Evolutionary conservation across 2,113 vertebrate genomes (phyloP).

Genomic region (Polypterus bichir): DNA sequence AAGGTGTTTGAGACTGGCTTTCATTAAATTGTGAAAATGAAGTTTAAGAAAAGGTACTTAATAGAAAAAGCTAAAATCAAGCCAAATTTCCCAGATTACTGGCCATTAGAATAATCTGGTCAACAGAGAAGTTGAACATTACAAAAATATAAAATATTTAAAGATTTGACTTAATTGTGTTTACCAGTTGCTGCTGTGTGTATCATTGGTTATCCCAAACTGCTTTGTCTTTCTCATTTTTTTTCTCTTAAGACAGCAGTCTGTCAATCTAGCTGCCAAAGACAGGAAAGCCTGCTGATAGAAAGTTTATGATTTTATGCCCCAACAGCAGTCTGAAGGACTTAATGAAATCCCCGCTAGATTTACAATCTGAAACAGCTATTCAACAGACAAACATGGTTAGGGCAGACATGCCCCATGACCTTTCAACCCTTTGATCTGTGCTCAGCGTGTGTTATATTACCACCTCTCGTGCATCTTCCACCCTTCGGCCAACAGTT

Average conservation of each 20-base stretch:
- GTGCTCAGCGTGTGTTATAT: constrained; percentile 55
- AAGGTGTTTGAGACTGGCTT: no score
- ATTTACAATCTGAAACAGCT: constrained; percentile 68
- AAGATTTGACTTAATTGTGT: neutral
- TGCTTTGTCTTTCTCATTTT: neutral
- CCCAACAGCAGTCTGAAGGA: constrained; percentile 55
- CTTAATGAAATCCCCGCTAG: constrained; percentile 63
- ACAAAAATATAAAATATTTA: no score
- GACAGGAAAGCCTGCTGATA: constrained; percentile 55
- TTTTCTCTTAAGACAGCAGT: constrained; percentile 28
- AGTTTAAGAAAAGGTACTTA: no score
- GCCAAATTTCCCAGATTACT: no score
- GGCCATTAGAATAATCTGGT: no score
- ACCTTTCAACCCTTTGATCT: constrained; percentile 57
- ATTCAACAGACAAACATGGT: constrained; percentile 59
- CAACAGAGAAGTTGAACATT: no score
- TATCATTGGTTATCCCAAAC: neutral
- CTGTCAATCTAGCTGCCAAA: constrained; percentile 49
- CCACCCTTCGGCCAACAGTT: constrained; percentile 37
- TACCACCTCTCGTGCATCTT: constrained; percentile 44
- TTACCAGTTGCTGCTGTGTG: neutral
- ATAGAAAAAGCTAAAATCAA: no score
- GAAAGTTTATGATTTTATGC: constrained; percentile 66
- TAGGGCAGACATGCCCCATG: constrained; percentile 47
- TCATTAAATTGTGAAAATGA: no score